phyloP scores from a whole-genome alignment of 2,888 invertebrate species.

The Polydesmus complanatus region DNA sequence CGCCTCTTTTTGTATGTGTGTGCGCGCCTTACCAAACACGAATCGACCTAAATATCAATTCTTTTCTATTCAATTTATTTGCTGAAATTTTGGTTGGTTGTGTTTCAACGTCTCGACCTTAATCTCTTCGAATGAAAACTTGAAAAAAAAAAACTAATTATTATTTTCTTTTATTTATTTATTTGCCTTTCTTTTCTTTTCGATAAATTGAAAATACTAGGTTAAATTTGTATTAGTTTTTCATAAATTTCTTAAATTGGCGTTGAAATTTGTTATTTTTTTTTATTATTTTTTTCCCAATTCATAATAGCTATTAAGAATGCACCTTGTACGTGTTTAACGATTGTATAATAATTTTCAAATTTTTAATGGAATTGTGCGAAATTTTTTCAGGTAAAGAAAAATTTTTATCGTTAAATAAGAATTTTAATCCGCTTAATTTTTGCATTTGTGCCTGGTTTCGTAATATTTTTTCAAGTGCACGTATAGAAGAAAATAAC shows the following conservation, averaged over 20 bases:
- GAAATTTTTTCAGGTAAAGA: too few relatives aligned
- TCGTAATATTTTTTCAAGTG: too few relatives aligned
- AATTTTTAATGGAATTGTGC: too few relatives aligned
- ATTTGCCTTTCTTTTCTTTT: not conserved
- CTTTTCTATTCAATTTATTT: not conserved
- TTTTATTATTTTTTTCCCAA: too few relatives aligned
- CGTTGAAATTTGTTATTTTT: not conserved
- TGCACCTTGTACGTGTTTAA: too few relatives aligned
- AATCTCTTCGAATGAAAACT: not conserved
- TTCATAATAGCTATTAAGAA: too few relatives aligned
- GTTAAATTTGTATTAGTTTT: not conserved
- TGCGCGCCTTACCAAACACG: not conserved
- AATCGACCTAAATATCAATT: not conserved
- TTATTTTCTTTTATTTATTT: not conserved
- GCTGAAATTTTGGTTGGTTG: too few relatives aligned
- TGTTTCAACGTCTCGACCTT: not conserved
- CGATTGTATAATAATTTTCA: too few relatives aligned
- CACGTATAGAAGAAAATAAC: too few relatives aligned
- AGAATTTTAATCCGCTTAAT: too few relatives aligned
- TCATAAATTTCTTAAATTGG: not conserved
- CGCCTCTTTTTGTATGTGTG: not conserved
- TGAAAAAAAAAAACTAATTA: not conserved
- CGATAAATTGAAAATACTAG: not conserved
- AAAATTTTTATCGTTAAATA: too few relatives aligned
- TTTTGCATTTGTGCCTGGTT: too few relatives aligned